Evolutionary conservation across 2,113 vertebrate genomes (phyloP), one percentile per base, ranked within the genome.

Genomic region (Dicrurus megarhynchus): DNA sequence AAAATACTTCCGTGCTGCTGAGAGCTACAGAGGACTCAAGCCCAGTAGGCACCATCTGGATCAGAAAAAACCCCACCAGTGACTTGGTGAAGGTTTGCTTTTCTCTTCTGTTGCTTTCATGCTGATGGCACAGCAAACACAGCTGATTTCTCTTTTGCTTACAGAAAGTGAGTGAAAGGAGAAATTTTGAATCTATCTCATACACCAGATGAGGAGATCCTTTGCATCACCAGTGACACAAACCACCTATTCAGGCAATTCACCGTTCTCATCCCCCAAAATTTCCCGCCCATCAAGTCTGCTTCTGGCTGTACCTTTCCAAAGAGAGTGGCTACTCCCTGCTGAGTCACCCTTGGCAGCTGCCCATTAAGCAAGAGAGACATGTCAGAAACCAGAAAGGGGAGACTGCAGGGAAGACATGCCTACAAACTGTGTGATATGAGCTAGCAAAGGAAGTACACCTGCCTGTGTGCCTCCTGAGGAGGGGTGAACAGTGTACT

Each of bases 381-480:
- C 16, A 15, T 0, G 1, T 8, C 16, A 19, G 24, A 52, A 68
- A 79, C 13, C 7, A 59, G 71, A 32, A 76, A 18, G 28, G 28
- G n/a, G 56, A 61, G 16, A 16, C 14, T 64, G 67, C 8, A 80
- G 42, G 39, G 56, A 87, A 81, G 30, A 63, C 4, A 15, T 73
- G 18, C 32, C 21, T 60, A 32, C 11, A 60, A 74, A 27, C 39
- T 24, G 41, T 24, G 41, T 50, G 39, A 13, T 59, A 10, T 8
- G 44, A 39, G 7, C 28, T 8, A 57, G 26, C 33, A 61, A 68
- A 84, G 23, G 32, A 91, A 63, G 44, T 4, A 24, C 26, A 12
- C 1, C 11, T 6, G 3, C 42, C 28, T 2, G 1, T 2, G 6
- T 69, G 46, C 6, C 16, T 61, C 17, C 56, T 53, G 35, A 30